Evolutionary conservation across 2,888 invertebrate species (phyloP), one percentile per base, ranked within the genome.

Genomic region (Branchipolynoe longqiensis): DNA sequence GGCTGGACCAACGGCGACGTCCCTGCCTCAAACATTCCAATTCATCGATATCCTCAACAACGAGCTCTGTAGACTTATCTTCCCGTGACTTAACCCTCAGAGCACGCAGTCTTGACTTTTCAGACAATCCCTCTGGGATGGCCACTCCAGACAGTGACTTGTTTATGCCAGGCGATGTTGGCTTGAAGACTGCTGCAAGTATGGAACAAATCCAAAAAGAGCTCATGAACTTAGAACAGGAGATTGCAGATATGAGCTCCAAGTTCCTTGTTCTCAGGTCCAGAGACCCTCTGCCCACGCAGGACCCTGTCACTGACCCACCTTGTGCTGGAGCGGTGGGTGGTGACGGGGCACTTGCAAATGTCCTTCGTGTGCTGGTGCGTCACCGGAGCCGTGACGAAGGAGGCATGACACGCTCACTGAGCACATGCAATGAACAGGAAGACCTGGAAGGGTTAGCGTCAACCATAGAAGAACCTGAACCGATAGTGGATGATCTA

Each of bases 151-250:
- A 83, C 58, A 85, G 82, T 83, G 85, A 85, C 12, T 36, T 85
- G 18, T 82, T 82, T n/a, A 36, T 38, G n/a, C 41, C 40, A 1
- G 73, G 58, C 22, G 81, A 81, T 36, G 56, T 83, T 4, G 81
- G 85, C 2, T 25, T 56, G n/a, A 54, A 48, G 6, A 86, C 85
- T 4, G 54, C 58, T n/a, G 40, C 40, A 40, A 86, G 83, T 33
- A 87, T 87, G 84, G 87, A 87, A 28, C 54, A 84, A 33, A 82
- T 87, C 28, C 84, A 84, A 40, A 59, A 84, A 14, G 87, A 87
- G 33, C 33, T 87, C 14, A 8, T 28, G 3, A 28, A 69, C 8
- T 6, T 87, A 14, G 78, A 82, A 12, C 56, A 85, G 48, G 87
- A 87, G 56, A 85, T 87, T 28, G 69, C 58, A 8, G 85, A 85